Evolutionary conservation across 2,888 invertebrate species (phyloP).

Genomic region (Perdita meconis): DNA sequence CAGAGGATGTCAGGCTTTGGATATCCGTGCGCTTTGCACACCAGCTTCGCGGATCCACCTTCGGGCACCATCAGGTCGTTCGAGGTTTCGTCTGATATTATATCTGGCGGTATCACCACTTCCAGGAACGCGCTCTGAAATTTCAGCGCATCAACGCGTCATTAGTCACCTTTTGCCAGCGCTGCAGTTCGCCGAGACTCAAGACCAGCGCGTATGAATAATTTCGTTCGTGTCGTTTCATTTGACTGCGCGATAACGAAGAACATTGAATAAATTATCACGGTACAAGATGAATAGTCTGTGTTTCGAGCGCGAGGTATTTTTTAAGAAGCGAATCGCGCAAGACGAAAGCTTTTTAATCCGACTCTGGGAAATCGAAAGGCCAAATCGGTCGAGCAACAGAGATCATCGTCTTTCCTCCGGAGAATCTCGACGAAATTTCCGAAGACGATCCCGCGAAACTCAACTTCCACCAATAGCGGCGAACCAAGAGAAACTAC

Average conservation of each 20-base stretch:
- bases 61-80: conserved; percentile 98
- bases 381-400: not conserved
- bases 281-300: too few relatives aligned
- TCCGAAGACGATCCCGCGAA: conserved; percentile 16
- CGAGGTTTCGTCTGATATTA: conserved; percentile 94
- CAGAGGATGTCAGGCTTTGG: conserved; percentile 94
- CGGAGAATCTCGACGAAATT: conserved; percentile 24
- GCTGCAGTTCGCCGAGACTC: too few relatives aligned
- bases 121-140: conserved; percentile 93
- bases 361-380: not conserved
- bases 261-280: not conserved
- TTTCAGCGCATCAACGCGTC: conserved; percentile 6
- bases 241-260: too few relatives aligned
- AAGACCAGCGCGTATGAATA: too few relatives aligned
- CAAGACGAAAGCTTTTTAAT: too few relatives aligned
- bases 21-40: conserved; percentile 93
- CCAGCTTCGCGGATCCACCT: conserved; percentile 93
- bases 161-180: not conserved
- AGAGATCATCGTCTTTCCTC: conserved; percentile 1
- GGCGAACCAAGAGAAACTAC: conserved; percentile 3
- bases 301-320: too few relatives aligned
- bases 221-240: too few relatives aligned
- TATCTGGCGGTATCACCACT: conserved; percentile 96
- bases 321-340: too few relatives aligned
- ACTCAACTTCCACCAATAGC: not conserved